Evolutionary conservation across 2,888 invertebrate genomes (phyloP), one percentile per base, ranked within the genome.

Genomic region (Eremobia ochroleuca): DNA sequence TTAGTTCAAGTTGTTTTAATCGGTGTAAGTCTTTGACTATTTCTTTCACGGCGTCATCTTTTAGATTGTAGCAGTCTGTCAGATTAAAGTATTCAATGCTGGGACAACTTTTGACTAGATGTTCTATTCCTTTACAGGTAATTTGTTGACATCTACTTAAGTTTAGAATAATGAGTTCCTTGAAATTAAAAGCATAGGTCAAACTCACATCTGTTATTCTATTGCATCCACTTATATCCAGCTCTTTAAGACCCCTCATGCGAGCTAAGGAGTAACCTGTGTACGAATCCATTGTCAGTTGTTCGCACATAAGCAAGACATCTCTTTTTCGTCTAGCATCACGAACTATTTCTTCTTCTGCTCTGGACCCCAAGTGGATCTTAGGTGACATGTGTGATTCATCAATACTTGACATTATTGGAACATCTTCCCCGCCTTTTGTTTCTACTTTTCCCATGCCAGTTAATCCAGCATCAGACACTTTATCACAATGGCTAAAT

Each of bases 201-300:
- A 98, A 91, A 82, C 98, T 98, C 0, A 98, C 97, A 93, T 98
- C 98, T 31, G 98, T 98, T 73, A 98, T 97, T 92, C 97, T 97
- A 85, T 97, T 97, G 90, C 98, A 98, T 1, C 97, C 97, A 78
- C 97, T 97, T 28, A 98, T 94, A 90, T 98, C 97, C 11, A 98
- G 94, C 68, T 97, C 95, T 79, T 94, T 95, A 4, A 98, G 95
- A 0, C 96, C 95, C 83, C 95, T 97, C 25, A 98, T 89, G 52
- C 97, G 94, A 52, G 97, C 96, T 78, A 98, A 94, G 13, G 97
- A 97, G 88, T 96, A 97, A 2, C 97, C 97, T 72, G 94, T 93
- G 76, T 93, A 94, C 18, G 94, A 91, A 70, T 96, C 94, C 84
- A 94, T 92, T 13, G 95, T 90, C 34, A 96, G 82, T 79, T 97